Percentiles rank a stretch among this genome's conserved stretches.
phyloP scores from a whole-genome alignment of 2,797 vertebrate genomes.

The Serranus cabrilla region DNA sequence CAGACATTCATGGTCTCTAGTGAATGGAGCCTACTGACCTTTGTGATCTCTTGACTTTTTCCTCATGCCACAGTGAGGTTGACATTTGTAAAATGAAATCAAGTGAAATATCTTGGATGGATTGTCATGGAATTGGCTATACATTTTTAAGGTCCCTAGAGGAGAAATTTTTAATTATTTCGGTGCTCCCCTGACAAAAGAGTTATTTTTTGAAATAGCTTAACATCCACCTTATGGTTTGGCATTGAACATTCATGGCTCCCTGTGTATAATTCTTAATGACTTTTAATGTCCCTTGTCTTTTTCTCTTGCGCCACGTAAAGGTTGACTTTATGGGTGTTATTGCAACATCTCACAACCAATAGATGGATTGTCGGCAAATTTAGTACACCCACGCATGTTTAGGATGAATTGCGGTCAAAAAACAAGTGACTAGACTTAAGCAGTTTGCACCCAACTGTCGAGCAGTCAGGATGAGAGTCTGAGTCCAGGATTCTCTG shows the following conservation, averaged over 20 bases:
- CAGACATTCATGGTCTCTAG: not conserved
- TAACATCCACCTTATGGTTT: not conserved
- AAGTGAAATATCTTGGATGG: not conserved
- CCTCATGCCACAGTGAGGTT: not conserved
- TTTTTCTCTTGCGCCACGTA: not conserved
- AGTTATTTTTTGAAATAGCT: not conserved
- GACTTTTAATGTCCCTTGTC: not conserved
- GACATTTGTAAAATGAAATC: not conserved
- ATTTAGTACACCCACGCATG: too few species aligned
- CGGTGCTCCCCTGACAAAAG: not conserved
- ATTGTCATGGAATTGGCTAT: not conserved
- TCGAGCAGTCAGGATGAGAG: too few species aligned
- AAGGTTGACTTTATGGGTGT: not conserved
- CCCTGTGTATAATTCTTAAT: not conserved
- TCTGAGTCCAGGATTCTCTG: too few species aligned
- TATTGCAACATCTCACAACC: not conserved
- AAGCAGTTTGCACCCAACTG: too few species aligned
- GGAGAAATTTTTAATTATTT: rapidly evolving
- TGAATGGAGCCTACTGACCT: not conserved
- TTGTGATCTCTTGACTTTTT: not conserved
- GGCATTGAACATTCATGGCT: not conserved
- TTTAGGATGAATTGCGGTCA: too few species aligned
- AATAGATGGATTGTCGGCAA: not conserved
- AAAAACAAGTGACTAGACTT: too few species aligned
- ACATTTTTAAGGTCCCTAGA: not conserved